Conservation (phyloP, 2,797 vertebrate genomes). For the Synaphobranchus kaupii region DNA sequence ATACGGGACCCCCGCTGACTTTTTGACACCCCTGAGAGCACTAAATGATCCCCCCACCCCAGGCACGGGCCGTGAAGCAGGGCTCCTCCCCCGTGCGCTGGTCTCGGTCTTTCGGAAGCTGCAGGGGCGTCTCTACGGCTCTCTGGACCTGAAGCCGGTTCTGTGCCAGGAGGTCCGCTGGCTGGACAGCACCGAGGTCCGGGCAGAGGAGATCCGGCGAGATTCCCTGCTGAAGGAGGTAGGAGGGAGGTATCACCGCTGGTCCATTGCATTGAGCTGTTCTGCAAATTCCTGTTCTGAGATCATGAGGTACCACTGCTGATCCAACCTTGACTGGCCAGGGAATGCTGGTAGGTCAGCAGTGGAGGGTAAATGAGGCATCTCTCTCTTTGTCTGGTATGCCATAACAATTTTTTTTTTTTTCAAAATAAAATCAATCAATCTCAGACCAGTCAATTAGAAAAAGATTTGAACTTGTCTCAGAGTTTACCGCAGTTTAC, state of each 20-base stretch:
- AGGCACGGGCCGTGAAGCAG: conserved; percentile 83
- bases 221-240: conserved; percentile 81
- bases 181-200: conserved; percentile 80
- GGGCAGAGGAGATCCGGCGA: conserved; percentile 82
- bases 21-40: not conserved
- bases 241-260: conserved; percentile 44
- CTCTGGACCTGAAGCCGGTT: conserved; percentile 87
- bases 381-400: too few species aligned
- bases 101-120: conserved; percentile 86
- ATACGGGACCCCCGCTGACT: not conserved
- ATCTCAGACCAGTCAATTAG: too few species aligned
- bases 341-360: too few species aligned
- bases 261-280: too few species aligned
- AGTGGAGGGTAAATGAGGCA: too few species aligned
- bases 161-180: conserved; percentile 83
- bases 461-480: too few species aligned
- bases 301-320: too few species aligned
- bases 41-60: not conserved
- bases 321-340: too few species aligned
- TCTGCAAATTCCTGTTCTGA: too few species aligned
- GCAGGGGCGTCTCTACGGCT: conserved; percentile 78
- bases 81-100: conserved; percentile 88
- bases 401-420: too few species aligned
- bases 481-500: too few species aligned
- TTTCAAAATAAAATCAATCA: too few species aligned